Percentiles rank a stretch among this genome's conserved stretches.
phyloP scores from a whole-genome alignment of 2,113 vertebrate genomes.

The Stomatorhinus ivindoensis region DNA sequence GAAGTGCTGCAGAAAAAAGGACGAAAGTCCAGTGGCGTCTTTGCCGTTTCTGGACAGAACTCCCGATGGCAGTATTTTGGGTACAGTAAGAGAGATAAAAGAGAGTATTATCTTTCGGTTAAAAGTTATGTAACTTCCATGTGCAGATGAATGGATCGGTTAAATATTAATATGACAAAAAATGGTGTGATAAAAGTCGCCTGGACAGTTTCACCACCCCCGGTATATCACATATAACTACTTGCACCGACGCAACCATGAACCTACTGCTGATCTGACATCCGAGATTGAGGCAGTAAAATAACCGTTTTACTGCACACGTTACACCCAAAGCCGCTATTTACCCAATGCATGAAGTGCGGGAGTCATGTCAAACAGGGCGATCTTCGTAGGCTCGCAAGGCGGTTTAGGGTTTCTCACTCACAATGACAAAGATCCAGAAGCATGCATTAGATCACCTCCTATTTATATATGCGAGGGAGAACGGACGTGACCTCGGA shows the following conservation, averaged over 20 bases:
- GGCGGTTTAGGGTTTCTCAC: background rate
- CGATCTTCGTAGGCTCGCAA: background rate
- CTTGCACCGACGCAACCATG: background rate
- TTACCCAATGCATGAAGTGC: background rate
- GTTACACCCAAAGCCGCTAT: background rate
- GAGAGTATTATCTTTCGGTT: background rate
- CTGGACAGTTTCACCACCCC: background rate
- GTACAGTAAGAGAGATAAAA: background rate
- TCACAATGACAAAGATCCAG: slow-evolving; percentile 22
- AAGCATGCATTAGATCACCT: background rate
- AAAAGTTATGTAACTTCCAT: background rate
- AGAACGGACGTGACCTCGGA: background rate
- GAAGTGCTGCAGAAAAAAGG: background rate
- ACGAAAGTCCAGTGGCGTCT: background rate
- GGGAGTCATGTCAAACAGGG: background rate
- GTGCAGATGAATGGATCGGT: background rate
- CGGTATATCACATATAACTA: background rate
- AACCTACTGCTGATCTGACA: background rate
- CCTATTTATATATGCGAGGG: slow-evolving; percentile 17
- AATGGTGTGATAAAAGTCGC: background rate
- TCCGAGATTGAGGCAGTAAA: background rate
- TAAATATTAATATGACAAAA: background rate
- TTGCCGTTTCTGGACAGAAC: background rate
- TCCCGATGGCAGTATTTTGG: background rate
- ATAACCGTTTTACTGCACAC: background rate